Evolutionary conservation across 2,113 vertebrate species (phyloP), one percentile per base, ranked within the genome.

Genomic region (Thamnaconus septentrionalis): DNA sequence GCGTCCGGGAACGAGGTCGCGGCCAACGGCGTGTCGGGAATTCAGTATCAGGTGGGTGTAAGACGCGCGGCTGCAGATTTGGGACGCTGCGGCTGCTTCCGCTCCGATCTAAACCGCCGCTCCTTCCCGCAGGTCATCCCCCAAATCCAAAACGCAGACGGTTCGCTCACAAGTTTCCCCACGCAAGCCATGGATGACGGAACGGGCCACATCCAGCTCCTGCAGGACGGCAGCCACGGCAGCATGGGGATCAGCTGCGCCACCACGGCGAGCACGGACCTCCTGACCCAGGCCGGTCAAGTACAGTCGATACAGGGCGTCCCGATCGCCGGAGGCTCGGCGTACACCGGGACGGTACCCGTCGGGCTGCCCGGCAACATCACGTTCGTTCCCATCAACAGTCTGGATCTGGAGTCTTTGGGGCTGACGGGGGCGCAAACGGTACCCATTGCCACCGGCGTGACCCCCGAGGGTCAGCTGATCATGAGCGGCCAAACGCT

Each of bases 331-430:
- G 93, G 85, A 3, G 85, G 94, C 68, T 92, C 94, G 0, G 92
- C 95, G 41, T 99, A 96, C 86, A 92, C 92, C 75, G 82, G 93
- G 66, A 93, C 95, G 85, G 90, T 97, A 71, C 94, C 95, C 57
- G 92, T 98, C 59, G 97, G 96, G 68, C 85, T 99, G 83, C 95
- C 95, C 3, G 89, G 96, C 79, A 99, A 99, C 91, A 98, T 99
- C 83, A 96, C 97, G 7, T 98, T 99, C 85, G 95, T 99, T 88
- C 97, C 97, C 54, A 95, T 99, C 87, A 98, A 97, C 85, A 99
- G 96, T 71, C 92, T 97, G 71, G 96, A 99, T 88, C 91, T 99
- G 88, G 96, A 99, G 93, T 99, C 96, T 68, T 91, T 98, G 79
- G 97, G 97, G 87, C 93, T 98, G 67, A 93, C 95, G 3, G 93